Evolutionary conservation across 2,797 vertebrate genomes (phyloP), one percentile per base, ranked within the genome.

Genomic region (Ispidina lecontei): DNA sequence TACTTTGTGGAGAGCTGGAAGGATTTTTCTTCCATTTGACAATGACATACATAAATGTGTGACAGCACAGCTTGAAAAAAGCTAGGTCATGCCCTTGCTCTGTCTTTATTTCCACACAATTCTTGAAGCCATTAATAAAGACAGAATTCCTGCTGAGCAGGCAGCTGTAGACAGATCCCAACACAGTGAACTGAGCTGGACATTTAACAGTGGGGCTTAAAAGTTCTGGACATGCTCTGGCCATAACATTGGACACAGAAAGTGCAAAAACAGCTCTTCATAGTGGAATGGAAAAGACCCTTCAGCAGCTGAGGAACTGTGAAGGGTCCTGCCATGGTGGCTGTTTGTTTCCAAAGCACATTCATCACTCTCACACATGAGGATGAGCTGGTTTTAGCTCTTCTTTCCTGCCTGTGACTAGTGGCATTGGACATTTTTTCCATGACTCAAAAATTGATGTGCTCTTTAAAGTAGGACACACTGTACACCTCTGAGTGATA

Each of bases 91-190:
- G 67, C 37, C 55, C 65, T 89, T 93, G 31, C 22, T 89, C 82
- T 71, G 49, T 82, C 87, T 92, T 83, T 94, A 76, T 87, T 56
- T 82, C 64, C 65, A 74, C 56, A 85, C 28, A 31, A 55, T 70
- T 84, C 67, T 65, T 90, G 63, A 96, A 96, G 51, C 63, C 71
- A 87, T 94, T 84, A 91, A 82, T 95, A 84, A 64, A 81, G 90
- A 67, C 49, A 70, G 31, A 88, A 90, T 87, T 75, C 89, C 55
- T 82, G 85, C 93, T 87, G 85, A 95, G 88, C 65, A 87, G 78
- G 73, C 68, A 90, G 73, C 62, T 91, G 47, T 75, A 91, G 64
- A 56, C 26, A 92, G 67, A 88, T 58, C 25, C 85, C 86, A 68
- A 51, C 26, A 67, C 81, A 77, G 33, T 43, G 74, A 94, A 90